These are phyloP conservation scores for Mesorhabditis sp. DNA, from an alignment of 2,888 invertebrate species.

Conservation along the genomic window DNA sequence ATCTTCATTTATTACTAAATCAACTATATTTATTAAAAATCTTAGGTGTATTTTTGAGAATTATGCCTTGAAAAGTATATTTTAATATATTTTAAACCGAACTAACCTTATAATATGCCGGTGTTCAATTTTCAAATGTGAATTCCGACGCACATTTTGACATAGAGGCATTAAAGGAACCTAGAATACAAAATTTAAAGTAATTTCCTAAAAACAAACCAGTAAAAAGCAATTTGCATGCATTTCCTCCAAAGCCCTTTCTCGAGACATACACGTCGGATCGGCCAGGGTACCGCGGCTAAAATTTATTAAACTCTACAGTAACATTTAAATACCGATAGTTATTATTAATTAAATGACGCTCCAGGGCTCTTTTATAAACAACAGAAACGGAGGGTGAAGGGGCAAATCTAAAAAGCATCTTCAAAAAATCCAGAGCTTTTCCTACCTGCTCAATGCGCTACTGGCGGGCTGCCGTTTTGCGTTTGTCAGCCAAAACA, in stretches of 20 bases:
- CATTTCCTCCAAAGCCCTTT: constrained; percentile 43
- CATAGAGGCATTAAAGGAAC: constrained; percentile 55
- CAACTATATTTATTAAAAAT: no score
- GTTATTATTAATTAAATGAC: constrained; percentile 45
- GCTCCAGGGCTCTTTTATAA: constrained; percentile 49
- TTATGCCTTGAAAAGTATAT: no score
- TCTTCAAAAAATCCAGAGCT: no score
- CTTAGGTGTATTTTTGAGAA: no score
- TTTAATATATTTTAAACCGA: no score
- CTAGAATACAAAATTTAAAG: not conserved
- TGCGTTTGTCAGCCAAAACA: constrained; percentile 56
- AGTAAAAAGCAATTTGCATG: constrained; percentile 56
- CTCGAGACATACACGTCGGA: constrained; percentile 54
- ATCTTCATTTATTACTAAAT: no score
- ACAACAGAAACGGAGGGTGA: constrained; percentile 52
- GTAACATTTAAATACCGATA: constrained; percentile 23
- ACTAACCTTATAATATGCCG: no score
- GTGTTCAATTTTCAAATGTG: not conserved
- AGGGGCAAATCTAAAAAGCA: constrained; percentile 51
- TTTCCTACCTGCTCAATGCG: constrained; percentile 14
- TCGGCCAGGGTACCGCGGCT: constrained; percentile 56
- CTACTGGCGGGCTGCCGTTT: constrained; percentile 35
- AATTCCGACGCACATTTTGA: constrained; percentile 31
- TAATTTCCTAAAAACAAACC: constrained; percentile 12
- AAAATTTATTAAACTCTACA: not conserved